A percentile compares a stretch with the other conserved stretches of the same genome.
Evolutionary conservation across 2,888 invertebrate genomes (phyloP).

Genomic region (Eucera pruinosa): DNA sequence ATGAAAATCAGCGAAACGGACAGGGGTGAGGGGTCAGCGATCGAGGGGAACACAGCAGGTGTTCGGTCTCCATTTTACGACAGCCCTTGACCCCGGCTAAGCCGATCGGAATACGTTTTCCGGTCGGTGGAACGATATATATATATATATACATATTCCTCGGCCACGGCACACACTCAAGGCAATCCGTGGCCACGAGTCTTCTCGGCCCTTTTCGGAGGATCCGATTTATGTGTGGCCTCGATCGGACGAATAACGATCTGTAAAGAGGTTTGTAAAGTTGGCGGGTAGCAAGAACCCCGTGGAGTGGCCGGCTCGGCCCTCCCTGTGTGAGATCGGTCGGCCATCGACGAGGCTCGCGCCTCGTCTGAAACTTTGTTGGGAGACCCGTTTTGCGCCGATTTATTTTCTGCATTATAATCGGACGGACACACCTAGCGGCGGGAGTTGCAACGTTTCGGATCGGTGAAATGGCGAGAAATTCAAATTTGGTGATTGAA

Average conservation of each 20-base stretch:
- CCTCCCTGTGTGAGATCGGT: constrained; percentile 72
- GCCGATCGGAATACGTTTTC: constrained; percentile 77
- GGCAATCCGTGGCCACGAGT: background rate
- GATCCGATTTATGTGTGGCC: constrained; percentile 81
- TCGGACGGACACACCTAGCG: constrained; percentile 6
- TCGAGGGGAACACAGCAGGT: constrained; percentile 75
- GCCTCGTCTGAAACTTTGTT: constrained; percentile 66
- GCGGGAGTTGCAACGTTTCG: background rate
- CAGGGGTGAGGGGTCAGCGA: constrained; percentile 40
- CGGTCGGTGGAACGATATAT: too few relatives aligned
- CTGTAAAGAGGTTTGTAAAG: constrained; percentile 84
- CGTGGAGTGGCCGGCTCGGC: constrained; percentile 72
- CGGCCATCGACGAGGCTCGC: constrained; percentile 54
- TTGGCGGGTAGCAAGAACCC: constrained; percentile 81
- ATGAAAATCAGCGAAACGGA: constrained; percentile 49
- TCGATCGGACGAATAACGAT: constrained; percentile 81
- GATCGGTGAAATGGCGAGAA: too few relatives aligned
- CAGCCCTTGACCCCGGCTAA: constrained; percentile 76
- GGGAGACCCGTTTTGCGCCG: constrained; percentile 25
- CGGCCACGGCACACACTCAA: constrained; percentile 51
- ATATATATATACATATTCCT: constrained; percentile 54
- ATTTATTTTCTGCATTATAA: constrained; percentile 50
- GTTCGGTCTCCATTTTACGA: constrained; percentile 78
- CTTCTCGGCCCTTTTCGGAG: constrained; percentile 25
- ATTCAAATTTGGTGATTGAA: too few relatives aligned